phyloP scores from a whole-genome alignment of 2,113 vertebrate species.

The Pagrus major region DNA sequence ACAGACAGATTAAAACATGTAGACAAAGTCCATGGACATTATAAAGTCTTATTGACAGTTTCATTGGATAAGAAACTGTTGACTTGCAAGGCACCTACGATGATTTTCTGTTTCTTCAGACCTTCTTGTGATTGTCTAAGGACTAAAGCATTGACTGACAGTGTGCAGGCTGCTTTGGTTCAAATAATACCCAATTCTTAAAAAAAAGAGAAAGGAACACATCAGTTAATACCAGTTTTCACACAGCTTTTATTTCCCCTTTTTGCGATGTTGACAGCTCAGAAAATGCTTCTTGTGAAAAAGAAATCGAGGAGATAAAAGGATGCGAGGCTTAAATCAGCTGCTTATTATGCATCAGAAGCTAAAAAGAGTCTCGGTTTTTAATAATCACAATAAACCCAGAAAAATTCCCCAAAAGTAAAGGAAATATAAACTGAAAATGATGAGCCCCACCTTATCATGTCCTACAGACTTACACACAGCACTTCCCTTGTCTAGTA shows the following conservation, averaged over 20 bases:
- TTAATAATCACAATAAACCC: not conserved
- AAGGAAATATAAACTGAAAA: not conserved
- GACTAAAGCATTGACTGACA: constrained; percentile 4
- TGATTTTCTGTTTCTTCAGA: not conserved
- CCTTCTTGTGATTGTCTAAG: not conserved
- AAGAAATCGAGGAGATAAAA: constrained; percentile 16
- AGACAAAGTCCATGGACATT: no score
- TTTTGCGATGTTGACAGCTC: constrained; percentile 15
- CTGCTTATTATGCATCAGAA: not conserved
- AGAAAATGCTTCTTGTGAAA: constrained; percentile 17
- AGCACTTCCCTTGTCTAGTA: not conserved
- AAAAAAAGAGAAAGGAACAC: not conserved
- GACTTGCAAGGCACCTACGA: not conserved
- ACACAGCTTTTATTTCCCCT: constrained; percentile 27
- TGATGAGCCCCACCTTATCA: not conserved
- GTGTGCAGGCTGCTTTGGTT: not conserved
- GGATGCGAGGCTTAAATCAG: not conserved
- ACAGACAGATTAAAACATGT: not conserved
- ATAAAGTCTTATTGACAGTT: not conserved
- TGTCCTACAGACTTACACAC: not conserved
- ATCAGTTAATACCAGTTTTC: constrained; percentile 20
- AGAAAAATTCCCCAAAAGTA: not conserved
- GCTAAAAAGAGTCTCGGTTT: not conserved
- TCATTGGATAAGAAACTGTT: not conserved
- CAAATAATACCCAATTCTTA: not conserved